phyloP scores from a whole-genome alignment of 2,888 invertebrate species.

The Sussaba pulchella region DNA sequence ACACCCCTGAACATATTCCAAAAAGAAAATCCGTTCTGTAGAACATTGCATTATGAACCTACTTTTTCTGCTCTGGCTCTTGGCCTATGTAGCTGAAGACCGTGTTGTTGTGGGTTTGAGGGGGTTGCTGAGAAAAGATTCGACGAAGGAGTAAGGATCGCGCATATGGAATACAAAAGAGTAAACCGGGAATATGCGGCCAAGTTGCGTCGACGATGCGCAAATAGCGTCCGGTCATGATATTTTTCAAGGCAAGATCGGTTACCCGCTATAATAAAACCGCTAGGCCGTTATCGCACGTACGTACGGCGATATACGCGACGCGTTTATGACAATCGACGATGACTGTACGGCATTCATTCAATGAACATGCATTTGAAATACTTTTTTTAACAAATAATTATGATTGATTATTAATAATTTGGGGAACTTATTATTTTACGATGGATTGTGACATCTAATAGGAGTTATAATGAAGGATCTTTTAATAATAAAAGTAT shows the following conservation, averaged over 20 bases:
- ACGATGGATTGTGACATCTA: too few relatives aligned
- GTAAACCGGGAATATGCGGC: slow-evolving; percentile 58
- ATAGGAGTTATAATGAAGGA: too few relatives aligned
- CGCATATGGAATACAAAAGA: slow-evolving; percentile 62
- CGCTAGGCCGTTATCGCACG: slow-evolving; percentile 60
- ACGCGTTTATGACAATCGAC: slow-evolving; percentile 47
- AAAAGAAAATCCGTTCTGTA: too few relatives aligned
- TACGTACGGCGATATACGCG: slow-evolving; percentile 22
- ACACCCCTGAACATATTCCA: too few relatives aligned
- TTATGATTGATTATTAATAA: too few relatives aligned
- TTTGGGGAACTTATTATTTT: too few relatives aligned
- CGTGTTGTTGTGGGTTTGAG: slow-evolving; percentile 1
- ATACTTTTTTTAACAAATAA: too few relatives aligned
- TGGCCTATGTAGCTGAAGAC: slow-evolving; percentile 21
- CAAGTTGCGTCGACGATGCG: slow-evolving; percentile 34
- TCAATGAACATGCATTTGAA: too few relatives aligned
- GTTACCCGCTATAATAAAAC: slow-evolving; percentile 50
- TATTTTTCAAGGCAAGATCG: slow-evolving; percentile 45
- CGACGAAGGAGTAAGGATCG: slow-evolving; percentile 35
- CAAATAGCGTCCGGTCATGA: background rate
- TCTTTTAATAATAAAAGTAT: too few relatives aligned
- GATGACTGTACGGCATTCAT: background rate
- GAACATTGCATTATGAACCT: too few relatives aligned
- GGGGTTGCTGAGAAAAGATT: slow-evolving; percentile 31
- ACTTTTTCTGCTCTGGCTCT: too few relatives aligned